These are phyloP conservation scores for Halcyon chelicuti DNA, from an alignment of 2,797 vertebrate species.

Conservation along the genomic window DNA sequence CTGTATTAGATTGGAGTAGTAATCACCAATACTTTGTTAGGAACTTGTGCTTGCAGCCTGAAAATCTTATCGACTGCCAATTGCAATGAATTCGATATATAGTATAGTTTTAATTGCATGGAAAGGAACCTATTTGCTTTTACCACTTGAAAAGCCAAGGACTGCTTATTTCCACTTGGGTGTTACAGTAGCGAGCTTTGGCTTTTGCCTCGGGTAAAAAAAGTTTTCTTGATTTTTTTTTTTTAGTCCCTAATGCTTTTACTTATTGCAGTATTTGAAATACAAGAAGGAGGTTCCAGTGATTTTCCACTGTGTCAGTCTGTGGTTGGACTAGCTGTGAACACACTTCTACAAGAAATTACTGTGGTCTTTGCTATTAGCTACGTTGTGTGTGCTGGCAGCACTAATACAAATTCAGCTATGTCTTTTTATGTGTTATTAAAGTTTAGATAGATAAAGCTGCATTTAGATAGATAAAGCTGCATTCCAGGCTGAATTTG, in stretches of 20 bases:
- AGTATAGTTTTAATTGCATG: constrained; percentile 70
- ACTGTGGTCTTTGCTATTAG: constrained; percentile 40
- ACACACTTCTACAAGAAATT: constrained; percentile 57
- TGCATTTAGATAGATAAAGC: background rate
- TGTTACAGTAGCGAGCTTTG: constrained; percentile 69
- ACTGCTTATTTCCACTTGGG: constrained; percentile 77
- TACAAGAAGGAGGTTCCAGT: constrained; percentile 52
- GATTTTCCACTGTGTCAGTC: constrained; percentile 57
- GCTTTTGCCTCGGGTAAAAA: constrained; percentile 75
- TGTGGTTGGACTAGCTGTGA: constrained; percentile 52
- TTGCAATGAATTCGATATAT: constrained; percentile 54
- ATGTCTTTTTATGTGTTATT: background rate
- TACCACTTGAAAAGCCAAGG: constrained; percentile 73
- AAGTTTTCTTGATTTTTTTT: constrained; percentile 70
- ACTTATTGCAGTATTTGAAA: constrained; percentile 61
- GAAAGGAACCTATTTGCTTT: constrained; percentile 77
- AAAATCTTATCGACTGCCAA: constrained; percentile 56
- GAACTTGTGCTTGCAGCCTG: constrained; percentile 67
- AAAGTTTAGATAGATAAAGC: background rate
- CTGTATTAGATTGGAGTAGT: constrained; percentile 53
- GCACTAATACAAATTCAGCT: background rate
- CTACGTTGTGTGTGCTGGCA: background rate
- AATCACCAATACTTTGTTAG: constrained; percentile 71
- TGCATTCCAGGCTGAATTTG: background rate
- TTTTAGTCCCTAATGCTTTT: constrained; percentile 59